phyloP scores from a whole-genome alignment of 1,140 invertebrate species.

The Vollenhovia emeryi region DNA sequence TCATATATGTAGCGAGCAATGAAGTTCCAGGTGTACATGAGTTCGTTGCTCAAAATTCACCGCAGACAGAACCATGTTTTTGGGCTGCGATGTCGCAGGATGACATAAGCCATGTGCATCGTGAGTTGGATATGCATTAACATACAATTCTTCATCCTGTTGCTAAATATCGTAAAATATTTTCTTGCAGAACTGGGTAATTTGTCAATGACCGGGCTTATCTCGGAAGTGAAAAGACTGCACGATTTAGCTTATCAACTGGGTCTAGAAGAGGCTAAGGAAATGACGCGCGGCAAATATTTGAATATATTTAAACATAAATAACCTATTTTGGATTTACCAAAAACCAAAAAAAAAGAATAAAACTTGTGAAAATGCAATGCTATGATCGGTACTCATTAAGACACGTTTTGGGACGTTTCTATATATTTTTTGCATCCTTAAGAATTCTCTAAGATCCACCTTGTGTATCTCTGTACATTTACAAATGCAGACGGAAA shows the following conservation, averaged over 20 bases:
- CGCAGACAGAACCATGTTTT: conserved; percentile 76
- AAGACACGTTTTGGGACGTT: neutral
- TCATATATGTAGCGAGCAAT: conserved; percentile 78
- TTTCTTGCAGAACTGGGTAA: conserved; percentile 91
- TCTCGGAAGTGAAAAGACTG: conserved; percentile 96
- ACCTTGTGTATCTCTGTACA: conserved; percentile 72
- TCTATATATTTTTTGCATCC: neutral
- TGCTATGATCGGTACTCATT: neutral
- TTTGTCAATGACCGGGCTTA: conserved; percentile 91
- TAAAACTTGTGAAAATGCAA: conserved; percentile 29
- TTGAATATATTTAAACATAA: conserved; percentile 92
- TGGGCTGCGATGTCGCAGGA: conserved; percentile 82
- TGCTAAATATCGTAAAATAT: conserved; percentile 56
- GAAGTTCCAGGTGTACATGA: conserved; percentile 86
- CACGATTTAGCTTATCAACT: conserved; percentile 97
- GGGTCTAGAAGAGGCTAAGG: conserved; percentile 96
- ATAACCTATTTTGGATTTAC: conserved; percentile 38
- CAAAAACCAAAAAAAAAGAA: conserved; percentile 14
- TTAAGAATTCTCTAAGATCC: conserved; percentile 74
- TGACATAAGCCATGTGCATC: conserved; percentile 83
- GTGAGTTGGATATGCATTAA: conserved; percentile 73
- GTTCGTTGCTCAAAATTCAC: conserved; percentile 84
- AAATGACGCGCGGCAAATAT: conserved; percentile 98
- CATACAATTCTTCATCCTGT: neutral
- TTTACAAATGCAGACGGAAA: conserved; percentile 74